These are phyloP conservation scores for Cabera pusaria DNA, from an alignment of 2,888 invertebrate genomes.

Conservation along the genomic window DNA sequence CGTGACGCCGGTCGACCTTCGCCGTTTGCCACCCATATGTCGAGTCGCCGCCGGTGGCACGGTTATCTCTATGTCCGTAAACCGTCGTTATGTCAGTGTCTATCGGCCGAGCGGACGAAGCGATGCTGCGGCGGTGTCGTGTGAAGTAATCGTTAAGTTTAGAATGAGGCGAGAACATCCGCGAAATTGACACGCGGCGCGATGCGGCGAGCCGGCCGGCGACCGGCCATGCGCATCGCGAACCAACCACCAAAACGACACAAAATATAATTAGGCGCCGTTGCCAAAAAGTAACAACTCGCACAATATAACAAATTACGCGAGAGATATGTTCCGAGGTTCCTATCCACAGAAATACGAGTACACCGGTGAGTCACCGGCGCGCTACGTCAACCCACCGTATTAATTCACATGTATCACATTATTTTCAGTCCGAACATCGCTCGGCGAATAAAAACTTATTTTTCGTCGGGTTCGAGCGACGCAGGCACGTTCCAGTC, in stretches of 20 bases:
- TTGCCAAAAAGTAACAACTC: slow-evolving; percentile 28
- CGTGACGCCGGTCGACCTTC: slow-evolving; percentile 56
- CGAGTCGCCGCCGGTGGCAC: slow-evolving; percentile 29
- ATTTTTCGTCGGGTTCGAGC: slow-evolving; percentile 33
- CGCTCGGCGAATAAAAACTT: slow-evolving; percentile 34
- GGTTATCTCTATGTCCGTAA: no score
- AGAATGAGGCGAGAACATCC: slow-evolving; percentile 29
- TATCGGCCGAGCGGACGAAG: no score
- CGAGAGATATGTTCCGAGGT: slow-evolving; percentile 30
- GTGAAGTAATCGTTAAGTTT: no score
- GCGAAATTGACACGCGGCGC: slow-evolving; percentile 22
- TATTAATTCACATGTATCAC: slow-evolving; percentile 49
- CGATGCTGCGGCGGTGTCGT: no score
- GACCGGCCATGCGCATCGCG: slow-evolving; percentile 19
- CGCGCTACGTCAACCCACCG: slow-evolving; percentile 36
- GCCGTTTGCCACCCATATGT: slow-evolving; percentile 34
- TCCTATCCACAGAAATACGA: slow-evolving; percentile 47
- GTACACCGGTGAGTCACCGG: slow-evolving; percentile 46
- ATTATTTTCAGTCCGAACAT: slow-evolving; percentile 40
- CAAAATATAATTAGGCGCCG: slow-evolving; percentile 33
- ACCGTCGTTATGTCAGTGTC: no score
- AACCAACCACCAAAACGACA: slow-evolving; percentile 45
- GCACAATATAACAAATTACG: slow-evolving; percentile 37
- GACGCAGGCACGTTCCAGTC: slow-evolving; percentile 45
- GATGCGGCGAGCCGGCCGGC: slow-evolving; percentile 38